Percentiles rank a stretch among this genome's conserved stretches.
Evolutionary conservation across 2,797 vertebrate genomes (phyloP).

Genomic region (Australoheros facetus): DNA sequence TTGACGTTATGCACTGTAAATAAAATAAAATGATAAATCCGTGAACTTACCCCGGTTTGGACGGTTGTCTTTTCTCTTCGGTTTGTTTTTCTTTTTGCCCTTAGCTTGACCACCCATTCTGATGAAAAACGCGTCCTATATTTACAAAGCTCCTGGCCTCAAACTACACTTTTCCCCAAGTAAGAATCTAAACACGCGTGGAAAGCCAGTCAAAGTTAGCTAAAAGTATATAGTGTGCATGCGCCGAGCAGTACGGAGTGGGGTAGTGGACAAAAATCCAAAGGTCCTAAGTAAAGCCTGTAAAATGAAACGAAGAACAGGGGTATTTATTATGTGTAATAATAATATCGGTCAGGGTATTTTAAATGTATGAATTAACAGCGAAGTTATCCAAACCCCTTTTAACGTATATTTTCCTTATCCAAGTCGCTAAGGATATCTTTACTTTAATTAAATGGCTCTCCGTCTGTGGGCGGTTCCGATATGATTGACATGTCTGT

Average conservation of each 20-base stretch:
- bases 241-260: conserved; percentile 59
- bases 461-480: conserved; percentile 10
- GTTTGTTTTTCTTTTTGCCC: conserved; percentile 81
- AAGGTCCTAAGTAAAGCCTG: background rate
- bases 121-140: background rate
- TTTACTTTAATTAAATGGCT: background rate
- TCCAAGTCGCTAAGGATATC: background rate
- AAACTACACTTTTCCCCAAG: conserved; percentile 7
- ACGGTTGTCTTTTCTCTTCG: conserved; percentile 75
- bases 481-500: conserved; percentile 39
- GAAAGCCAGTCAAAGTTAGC: background rate
- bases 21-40: conserved; percentile 16
- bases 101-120: conserved; percentile 85
- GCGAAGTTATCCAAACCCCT: rapidly evolving
- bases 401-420: rapidly evolving
- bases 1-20: conserved; percentile 8
- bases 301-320: background rate
- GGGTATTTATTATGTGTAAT: background rate
- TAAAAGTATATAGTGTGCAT: conserved; percentile 40
- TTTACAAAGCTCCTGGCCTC: background rate
- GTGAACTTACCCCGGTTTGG: conserved; percentile 67
- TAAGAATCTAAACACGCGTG: conserved; percentile 50
- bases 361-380: background rate
- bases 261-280: conserved; percentile 49
- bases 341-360: rapidly evolving